A percentile compares a stretch with the other conserved stretches of the same genome.
These are phyloP conservation scores for Andrena fulva DNA, from an alignment of 2,888 invertebrate species.

Conservation along the genomic window DNA sequence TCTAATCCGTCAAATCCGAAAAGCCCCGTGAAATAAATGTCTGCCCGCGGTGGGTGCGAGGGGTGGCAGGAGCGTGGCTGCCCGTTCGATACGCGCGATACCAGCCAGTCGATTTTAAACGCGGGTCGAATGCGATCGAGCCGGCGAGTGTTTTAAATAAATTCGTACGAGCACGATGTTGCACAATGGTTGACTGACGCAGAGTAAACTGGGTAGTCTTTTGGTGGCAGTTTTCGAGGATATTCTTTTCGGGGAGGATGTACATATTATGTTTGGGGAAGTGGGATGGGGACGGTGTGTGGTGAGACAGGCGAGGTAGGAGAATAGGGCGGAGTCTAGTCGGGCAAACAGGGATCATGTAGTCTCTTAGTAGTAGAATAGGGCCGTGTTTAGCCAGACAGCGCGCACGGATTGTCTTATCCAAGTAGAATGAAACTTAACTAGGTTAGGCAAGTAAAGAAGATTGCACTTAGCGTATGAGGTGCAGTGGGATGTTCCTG, in stretches of 20 bases:
- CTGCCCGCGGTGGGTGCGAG: conserved; percentile 45
- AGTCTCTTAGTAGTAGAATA: conserved; percentile 9
- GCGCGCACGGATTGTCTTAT: background rate
- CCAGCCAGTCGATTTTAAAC: conserved; percentile 63
- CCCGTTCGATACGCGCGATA: conserved; percentile 50
- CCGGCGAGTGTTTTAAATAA: background rate
- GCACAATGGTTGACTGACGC: background rate
- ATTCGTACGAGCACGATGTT: background rate
- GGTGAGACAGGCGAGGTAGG: no score
- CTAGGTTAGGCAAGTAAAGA: background rate
- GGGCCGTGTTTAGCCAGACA: background rate
- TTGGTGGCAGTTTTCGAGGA: no score
- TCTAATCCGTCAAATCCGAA: conserved; percentile 71
- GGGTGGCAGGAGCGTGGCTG: conserved; percentile 2
- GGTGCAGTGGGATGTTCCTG: no score
- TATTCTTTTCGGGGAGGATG: no score
- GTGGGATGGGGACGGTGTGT: no score
- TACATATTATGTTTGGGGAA: no score
- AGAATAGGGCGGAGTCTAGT: no score
- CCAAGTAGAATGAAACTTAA: background rate
- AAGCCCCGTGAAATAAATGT: conserved; percentile 69
- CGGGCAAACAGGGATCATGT: no score
- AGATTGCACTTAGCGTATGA: no score
- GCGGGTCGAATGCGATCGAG: conserved; percentile 34
- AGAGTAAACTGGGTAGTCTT: background rate